Percentiles rank a stretch among this genome's conserved stretches.
Evolutionary conservation across 2,797 vertebrate species (phyloP).

Genomic region (Sarcophilus harrisii): DNA sequence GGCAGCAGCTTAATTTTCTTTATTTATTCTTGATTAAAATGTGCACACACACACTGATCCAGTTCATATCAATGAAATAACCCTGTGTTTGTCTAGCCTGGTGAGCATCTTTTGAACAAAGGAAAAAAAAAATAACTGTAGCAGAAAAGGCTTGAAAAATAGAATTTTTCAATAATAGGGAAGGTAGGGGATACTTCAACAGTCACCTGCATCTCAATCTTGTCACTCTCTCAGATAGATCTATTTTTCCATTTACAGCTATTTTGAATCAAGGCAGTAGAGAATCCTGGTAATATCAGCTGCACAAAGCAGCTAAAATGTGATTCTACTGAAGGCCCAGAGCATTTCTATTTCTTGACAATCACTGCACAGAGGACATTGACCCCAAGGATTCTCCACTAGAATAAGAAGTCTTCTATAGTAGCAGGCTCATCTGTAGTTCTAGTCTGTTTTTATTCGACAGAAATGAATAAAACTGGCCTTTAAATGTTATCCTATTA

Average conservation of each 20-base stretch:
- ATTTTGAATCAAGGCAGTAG: conserved; percentile 37
- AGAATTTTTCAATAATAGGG: conserved; percentile 13
- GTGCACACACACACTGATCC: neutral
- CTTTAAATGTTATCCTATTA: conserved; percentile 59
- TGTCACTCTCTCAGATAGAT: conserved; percentile 28
- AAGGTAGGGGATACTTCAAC: neutral
- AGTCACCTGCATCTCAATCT: neutral
- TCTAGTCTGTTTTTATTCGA: conserved; percentile 72
- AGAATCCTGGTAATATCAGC: conserved; percentile 31
- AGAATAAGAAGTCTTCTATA: conserved; percentile 58
- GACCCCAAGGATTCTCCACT: conserved; percentile 64
- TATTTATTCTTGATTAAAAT: conserved; percentile 53
- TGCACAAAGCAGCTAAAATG: conserved; percentile 58
- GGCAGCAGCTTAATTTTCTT: conserved; percentile 32
- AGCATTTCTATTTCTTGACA: conserved; percentile 74
- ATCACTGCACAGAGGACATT: conserved; percentile 62
- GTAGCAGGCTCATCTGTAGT: conserved; percentile 64
- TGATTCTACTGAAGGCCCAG: conserved; percentile 48
- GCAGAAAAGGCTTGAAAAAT: conserved; percentile 17
- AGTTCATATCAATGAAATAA: neutral
- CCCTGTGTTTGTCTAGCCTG: neutral
- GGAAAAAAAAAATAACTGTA: conserved; percentile 33
- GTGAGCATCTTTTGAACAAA: neutral
- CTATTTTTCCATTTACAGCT: conserved; percentile 14
- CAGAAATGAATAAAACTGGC: conserved; percentile 43